Evolutionary conservation across 2,113 vertebrate species (phyloP).

Genomic region (Cyphomyrus plagiostoma): DNA sequence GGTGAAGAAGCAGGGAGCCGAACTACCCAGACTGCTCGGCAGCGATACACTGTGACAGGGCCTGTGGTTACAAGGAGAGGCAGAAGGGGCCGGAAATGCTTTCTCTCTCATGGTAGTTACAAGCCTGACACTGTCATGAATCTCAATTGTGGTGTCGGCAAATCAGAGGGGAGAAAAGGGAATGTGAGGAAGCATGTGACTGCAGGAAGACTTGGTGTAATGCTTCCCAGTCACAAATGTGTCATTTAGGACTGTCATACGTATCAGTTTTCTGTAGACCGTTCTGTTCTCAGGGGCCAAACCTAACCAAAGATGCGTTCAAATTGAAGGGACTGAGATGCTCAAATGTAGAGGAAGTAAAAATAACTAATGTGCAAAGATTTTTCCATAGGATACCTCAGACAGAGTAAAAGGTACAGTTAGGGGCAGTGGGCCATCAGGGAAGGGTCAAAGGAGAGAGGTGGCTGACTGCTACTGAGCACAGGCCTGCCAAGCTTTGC

Average conservation of each 20-base stretch:
- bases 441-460: constrained; percentile 2
- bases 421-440: background rate
- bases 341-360: constrained; percentile 4
- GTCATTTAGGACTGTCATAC: background rate
- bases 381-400: constrained; percentile 33
- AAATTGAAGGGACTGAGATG: constrained; percentile 14
- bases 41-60: background rate
- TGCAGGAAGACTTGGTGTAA: background rate
- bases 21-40: background rate
- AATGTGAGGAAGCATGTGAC: too few relatives aligned
- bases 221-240: too few relatives aligned
- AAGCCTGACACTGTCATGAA: background rate
- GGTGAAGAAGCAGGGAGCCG: constrained; percentile 38
- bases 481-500: constrained; percentile 48
- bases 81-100: background rate
- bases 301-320: constrained; percentile 43
- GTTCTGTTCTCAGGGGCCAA: constrained; percentile 25
- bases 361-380: constrained; percentile 37
- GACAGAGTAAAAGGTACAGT: constrained; percentile 17
- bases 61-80: background rate
- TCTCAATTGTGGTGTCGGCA: background rate
- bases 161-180: background rate
- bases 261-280: constrained; percentile 23
- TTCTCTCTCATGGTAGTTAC: background rate
- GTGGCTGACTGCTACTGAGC: constrained; percentile 18